Evolutionary conservation across 2,888 invertebrate genomes (phyloP), one percentile per base, ranked within the genome.

Genomic region (Odontocerum albicorne): DNA sequence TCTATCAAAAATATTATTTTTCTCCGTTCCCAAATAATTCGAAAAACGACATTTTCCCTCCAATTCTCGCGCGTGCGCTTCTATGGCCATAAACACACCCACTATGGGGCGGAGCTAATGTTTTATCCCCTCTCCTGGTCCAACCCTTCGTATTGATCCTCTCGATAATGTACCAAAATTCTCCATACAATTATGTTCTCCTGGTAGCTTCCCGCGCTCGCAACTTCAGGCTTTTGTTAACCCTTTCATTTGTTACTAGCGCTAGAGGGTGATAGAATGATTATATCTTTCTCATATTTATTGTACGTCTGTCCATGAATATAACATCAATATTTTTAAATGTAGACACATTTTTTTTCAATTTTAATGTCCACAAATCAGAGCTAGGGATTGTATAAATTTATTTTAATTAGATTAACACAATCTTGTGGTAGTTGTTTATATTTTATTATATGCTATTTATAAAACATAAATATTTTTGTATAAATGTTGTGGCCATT

Each of bases 121-220:
- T 35, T 31, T 13, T 42, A 10, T 54, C 53, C 49, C 51, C 39
- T 43, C 21, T 40, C 39, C 32, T 19, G 17, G n/a, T 21, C 50
- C 32, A 49, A 39, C 53, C 42, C 47, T 32, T 31, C 45, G 32
- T 39, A 65, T 66, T 63, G 61, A 55, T 51, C 36, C 17, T 15
- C n/a, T 13, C 19, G 19, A 35, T 35, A 33, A 22, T 31, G 16
- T 36, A 19, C 21, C 2, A 10, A 17, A 51, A 32, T 55, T 22
- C 60, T 49, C 36, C 51, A 35, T 49, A 38, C 22, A 49, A 36
- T 55, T 62, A 56, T 62, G 62, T 31, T 57, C 55, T 64, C 75
- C 72, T 77, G 71, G 75, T 77, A 75, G 62, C 70, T 75, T 77
- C 75, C 74, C 76, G 76, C 77, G 63, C 57, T 60, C 49, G 38